Base-by-base conservation (phyloP, 2,797 vertebrate species). In the Diplodus sargus region DNA sequence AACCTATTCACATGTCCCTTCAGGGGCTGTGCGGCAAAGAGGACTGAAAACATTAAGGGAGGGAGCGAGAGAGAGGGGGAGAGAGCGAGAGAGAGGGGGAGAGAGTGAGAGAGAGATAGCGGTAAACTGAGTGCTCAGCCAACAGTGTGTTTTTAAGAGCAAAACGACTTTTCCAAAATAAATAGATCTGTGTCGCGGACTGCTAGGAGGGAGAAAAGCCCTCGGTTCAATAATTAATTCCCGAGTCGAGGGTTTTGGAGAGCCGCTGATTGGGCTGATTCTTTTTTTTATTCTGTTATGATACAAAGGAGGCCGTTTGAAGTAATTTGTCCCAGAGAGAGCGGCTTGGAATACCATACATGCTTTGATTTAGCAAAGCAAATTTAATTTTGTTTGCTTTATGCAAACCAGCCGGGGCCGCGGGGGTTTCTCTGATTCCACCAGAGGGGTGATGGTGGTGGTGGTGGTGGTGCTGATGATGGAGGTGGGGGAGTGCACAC, bases 331-430 rank as follows among this genome's bases (percentile, higher is more conserved):
- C 97, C 98, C 98, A 95, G 95, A 98, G 98, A 99, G 97, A 98
- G 97, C 93, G 90, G 96, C 96, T 96, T 89, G 92, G 96, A 97
- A 97, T 97, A 97, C 97, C 97, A 97, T 96, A 97, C 95, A 97
- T 95, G 97, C 97, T 98, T 98, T 97, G 97, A 99, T 99, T 99
- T 97, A 98, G 97, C 97, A 99, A 99, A 99, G 97, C 97, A 98
- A 98, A 98, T 99, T 97, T 97, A 99, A 99, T 99, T 98, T 98
- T 98, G 97, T 99, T 99, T 99, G 97, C 97, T 98, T 98, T 99
- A 98, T 99, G 97, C 97, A 99, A 99, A 99, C 97, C 96, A 98
- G 96, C 95, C 96, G 93, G 95, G 96, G 96, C 96, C 96, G 95
- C 87, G 96, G 96, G 97, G 96, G 94, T 96, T 93, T 93, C 87